Conservation (phyloP, 2,797 vertebrate species). For the Lagodon rhomboides region DNA sequence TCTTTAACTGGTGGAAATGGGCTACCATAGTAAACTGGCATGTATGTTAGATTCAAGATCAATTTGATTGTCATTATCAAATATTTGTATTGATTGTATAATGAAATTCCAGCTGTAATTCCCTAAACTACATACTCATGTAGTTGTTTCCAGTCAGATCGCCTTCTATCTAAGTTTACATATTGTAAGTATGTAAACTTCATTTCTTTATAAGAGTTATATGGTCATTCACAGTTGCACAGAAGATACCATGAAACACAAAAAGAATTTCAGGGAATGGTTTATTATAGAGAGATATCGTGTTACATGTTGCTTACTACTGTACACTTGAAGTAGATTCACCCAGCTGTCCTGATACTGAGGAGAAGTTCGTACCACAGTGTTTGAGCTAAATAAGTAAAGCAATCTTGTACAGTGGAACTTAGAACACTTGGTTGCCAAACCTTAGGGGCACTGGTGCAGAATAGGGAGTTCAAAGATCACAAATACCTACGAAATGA, state of each 20-base stretch:
- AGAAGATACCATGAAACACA: background rate
- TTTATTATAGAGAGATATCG: background rate
- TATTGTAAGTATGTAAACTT: too few species aligned
- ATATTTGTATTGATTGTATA: too few species aligned
- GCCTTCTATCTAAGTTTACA: too few species aligned
- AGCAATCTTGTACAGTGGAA: background rate
- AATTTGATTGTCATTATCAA: too few species aligned
- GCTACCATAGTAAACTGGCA: too few species aligned
- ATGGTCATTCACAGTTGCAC: background rate
- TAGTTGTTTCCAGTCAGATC: too few species aligned
- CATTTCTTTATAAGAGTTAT: background rate
- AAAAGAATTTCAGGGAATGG: background rate
- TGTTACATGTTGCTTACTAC: background rate
- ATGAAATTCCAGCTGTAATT: too few species aligned
- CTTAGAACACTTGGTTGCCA: background rate
- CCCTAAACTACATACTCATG: too few species aligned
- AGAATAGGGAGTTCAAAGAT: background rate
- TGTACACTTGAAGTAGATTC: background rate
- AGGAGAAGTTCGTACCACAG: background rate
- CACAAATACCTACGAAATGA: background rate
- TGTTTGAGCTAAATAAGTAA: background rate
- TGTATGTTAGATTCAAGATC: too few species aligned
- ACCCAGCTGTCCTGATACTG: background rate
- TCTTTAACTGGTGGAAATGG: too few species aligned
- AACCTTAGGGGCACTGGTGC: background rate